Evolutionary conservation across 2,888 invertebrate genomes (phyloP).

Genomic region (Protodeltote pygarga): DNA sequence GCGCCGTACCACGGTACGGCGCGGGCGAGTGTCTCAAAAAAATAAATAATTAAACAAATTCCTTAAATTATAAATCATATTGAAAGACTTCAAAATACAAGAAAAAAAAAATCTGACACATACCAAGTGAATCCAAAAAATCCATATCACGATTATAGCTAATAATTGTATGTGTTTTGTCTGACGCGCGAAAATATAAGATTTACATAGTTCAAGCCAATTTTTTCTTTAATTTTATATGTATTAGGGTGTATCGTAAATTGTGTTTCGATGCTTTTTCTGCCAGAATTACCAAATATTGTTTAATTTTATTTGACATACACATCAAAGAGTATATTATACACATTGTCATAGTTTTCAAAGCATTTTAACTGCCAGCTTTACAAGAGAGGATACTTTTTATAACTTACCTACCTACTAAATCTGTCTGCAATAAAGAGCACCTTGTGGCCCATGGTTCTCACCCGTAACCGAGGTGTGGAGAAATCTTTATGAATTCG

Average conservation of each 20-base stretch:
- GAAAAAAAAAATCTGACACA: slow-evolving; percentile 26
- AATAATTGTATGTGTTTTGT: slow-evolving; percentile 24
- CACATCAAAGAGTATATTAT: too few species aligned
- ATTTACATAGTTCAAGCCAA: slow-evolving; percentile 55
- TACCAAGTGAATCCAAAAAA: slow-evolving; percentile 74
- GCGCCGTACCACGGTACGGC: too few species aligned
- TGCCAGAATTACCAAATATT: slow-evolving; percentile 34
- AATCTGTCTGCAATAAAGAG: too few species aligned
- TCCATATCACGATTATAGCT: slow-evolving; percentile 63
- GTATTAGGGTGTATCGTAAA: slow-evolving; percentile 29
- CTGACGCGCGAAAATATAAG: slow-evolving; percentile 26
- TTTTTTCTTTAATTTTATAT: slow-evolving; percentile 46
- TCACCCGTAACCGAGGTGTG: too few species aligned
- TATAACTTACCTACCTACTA: too few species aligned
- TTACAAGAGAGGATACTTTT: slow-evolving; percentile 5
- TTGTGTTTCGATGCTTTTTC: slow-evolving; percentile 30
- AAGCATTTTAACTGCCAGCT: slow-evolving; percentile 31
- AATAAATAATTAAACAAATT: too few species aligned
- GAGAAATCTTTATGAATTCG: too few species aligned
- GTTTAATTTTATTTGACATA: slow-evolving; percentile 26
- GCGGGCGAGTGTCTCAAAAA: too few species aligned
- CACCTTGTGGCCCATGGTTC: too few species aligned
- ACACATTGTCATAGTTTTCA: not conserved
- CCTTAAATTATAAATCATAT: not conserved
- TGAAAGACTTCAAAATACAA: not conserved